Base-by-base conservation (phyloP, 2,888 invertebrate genomes). In the Cantharis nigra region DNA sequence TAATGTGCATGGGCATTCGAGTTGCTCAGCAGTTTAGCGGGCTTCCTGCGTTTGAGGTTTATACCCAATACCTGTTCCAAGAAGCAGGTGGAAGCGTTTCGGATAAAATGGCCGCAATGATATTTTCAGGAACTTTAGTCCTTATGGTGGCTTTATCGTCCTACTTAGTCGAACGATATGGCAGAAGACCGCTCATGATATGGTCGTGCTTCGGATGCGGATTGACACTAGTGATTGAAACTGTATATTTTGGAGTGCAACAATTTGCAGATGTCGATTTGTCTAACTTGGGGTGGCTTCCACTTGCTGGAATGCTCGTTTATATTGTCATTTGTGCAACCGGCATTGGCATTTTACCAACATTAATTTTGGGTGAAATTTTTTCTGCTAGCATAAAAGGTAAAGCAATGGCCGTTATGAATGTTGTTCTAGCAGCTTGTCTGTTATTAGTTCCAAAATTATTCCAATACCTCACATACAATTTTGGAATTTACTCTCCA, bases 361-460 rank as follows among this genome's bases (percentile, higher is more conserved):
- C 84, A 28, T 79, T 86, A 67, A 83, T 86, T 80, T 49, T 84
- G n/a, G 85, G 85, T 0, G 86, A 86, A 80, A 74, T 86, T 16
- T 86, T 86, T 70, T 84, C 85, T 2, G 82, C 86, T 7, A 80
- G 84, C 78, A 84, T 87, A n/a, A 87, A 86, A 81, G 81, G 79
- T 2, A 86, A 87, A 82, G 87, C 83, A 10, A 76, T 85, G 14
- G 77, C 80, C 9, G 26, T 85, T 10, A 73, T 84, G 33, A 85
- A 84, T 74, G 79, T 86, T 30, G 80, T 81, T 49, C 82, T 85
- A 63, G 85, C 84, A 13, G 1, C 81, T 2, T 78, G 80, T 16
- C 78, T 85, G 10, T 80, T 83, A 33, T 62, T 80, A 9, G 77
- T 81, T 9, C 84, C 85, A 2, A 85, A 85, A 77, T 69, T 85